Percentiles rank a stretch among this genome's conserved stretches.
phyloP scores from a whole-genome alignment of 2,888 invertebrate genomes.

The Leptothorax acervorum region DNA sequence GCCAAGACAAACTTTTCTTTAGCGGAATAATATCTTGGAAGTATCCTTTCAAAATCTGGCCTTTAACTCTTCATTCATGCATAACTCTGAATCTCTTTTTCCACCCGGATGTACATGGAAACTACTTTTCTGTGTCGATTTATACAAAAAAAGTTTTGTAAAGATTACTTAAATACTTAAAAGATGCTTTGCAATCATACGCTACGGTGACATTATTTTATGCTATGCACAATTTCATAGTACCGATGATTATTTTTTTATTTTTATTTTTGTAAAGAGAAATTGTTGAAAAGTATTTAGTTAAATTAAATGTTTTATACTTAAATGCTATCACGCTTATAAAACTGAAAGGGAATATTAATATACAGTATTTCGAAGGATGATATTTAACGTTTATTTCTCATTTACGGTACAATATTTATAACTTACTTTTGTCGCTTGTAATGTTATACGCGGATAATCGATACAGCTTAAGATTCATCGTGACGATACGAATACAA shows the following conservation, averaged over 20 bases:
- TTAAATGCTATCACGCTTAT: background rate
- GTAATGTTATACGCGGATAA: constrained; percentile 81
- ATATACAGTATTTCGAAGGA: constrained; percentile 74
- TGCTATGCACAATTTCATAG: background rate
- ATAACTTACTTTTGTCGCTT: constrained; percentile 81
- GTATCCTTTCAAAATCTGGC: constrained; percentile 27
- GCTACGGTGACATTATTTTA: background rate
- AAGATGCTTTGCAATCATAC: background rate
- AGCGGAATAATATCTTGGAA: constrained; percentile 7
- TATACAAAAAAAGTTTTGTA: background rate
- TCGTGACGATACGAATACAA: constrained; percentile 82
- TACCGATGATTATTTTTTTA: background rate
- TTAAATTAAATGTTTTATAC: background rate
- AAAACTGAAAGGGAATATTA: background rate
- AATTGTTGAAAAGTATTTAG: background rate
- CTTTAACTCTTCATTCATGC: constrained; percentile 34
- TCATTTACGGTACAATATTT: constrained; percentile 84
- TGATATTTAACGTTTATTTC: constrained; percentile 83
- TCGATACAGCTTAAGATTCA: constrained; percentile 78
- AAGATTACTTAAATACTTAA: background rate
- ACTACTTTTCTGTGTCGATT: background rate
- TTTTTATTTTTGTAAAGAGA: background rate
- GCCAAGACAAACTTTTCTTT: constrained; percentile 50
- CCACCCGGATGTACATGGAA: background rate
- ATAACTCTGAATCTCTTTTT: background rate